Conservation (phyloP, 2,113 vertebrate species). For the Sebastes fasciatus region DNA sequence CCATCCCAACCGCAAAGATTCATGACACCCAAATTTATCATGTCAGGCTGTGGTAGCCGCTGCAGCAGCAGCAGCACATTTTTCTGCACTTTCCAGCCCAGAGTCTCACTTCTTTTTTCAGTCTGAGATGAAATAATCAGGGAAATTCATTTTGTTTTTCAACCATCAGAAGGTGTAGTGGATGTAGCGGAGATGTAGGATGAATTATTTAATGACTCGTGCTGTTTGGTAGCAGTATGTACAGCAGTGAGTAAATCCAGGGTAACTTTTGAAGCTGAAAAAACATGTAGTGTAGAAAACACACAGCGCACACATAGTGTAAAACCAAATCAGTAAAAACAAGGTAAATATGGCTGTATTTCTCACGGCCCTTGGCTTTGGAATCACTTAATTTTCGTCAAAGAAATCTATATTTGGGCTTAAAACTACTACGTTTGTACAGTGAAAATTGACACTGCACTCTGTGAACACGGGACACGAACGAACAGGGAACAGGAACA, state of each 20-base stretch:
- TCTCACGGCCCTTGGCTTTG: too few species aligned
- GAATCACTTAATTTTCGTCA: too few species aligned
- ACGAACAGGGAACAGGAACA: too few species aligned
- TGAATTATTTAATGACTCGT: not conserved
- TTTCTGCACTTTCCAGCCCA: not conserved
- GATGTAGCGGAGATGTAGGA: not conserved
- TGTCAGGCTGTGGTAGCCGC: slow-evolving; percentile 21
- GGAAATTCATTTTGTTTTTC: not conserved
- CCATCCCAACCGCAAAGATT: slow-evolving; percentile 55
- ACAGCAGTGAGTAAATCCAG: not conserved
- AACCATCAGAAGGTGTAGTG: not conserved
- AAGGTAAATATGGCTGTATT: not conserved
- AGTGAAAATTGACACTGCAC: too few species aligned
- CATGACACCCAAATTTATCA: slow-evolving; percentile 43
- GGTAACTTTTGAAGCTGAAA: not conserved
- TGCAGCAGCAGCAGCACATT: slow-evolving; percentile 15
- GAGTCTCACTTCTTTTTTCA: not conserved
- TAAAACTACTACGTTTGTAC: too few species aligned
- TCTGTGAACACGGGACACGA: too few species aligned
- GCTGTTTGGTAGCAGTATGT: not conserved
- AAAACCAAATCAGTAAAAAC: not conserved
- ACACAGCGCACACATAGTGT: not conserved
- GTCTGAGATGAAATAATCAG: not conserved
- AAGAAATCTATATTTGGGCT: too few species aligned
- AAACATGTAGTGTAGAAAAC: not conserved